A percentile compares a stretch with the other conserved stretches of the same genome.
phyloP scores from a whole-genome alignment of 1,140 invertebrate species.

The Caenorhabditis latens region DNA sequence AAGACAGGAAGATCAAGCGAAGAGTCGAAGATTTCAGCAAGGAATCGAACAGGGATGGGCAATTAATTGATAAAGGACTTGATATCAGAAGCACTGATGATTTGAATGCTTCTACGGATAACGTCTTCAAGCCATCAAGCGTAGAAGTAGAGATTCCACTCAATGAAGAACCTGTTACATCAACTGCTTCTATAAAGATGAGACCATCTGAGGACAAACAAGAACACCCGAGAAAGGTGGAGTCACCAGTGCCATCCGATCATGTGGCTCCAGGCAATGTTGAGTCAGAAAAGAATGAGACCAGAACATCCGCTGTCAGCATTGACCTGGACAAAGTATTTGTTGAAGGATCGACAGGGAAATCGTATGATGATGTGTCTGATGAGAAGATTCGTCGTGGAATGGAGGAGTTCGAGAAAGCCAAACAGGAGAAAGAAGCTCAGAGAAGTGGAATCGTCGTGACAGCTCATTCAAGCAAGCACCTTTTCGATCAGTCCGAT shows the following conservation, averaged over 20 bases:
- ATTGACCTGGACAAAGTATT: conserved; percentile 29
- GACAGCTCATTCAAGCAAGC: background rate
- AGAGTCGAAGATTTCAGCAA: background rate
- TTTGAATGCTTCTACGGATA: background rate
- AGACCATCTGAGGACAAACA: background rate
- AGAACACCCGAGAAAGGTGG: background rate
- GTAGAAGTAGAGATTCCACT: background rate
- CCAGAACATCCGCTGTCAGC: background rate
- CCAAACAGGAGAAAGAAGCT: conserved; percentile 16
- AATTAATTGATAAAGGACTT: background rate
- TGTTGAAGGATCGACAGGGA: background rate
- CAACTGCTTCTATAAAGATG: background rate
- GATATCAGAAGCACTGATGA: background rate
- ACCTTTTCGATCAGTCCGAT: conserved; percentile 1
- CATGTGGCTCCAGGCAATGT: background rate
- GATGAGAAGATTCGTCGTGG: conserved; percentile 22
- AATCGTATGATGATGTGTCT: background rate
- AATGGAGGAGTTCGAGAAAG: conserved; percentile 8
- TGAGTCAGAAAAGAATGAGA: background rate
- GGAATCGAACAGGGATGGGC: background rate
- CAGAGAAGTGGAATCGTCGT: background rate
- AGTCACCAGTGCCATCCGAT: background rate
- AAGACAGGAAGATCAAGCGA: background rate
- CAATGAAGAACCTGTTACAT: background rate
- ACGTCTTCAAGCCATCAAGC: background rate